phyloP scores from a whole-genome alignment of 2,797 vertebrate genomes.

The Hippopotamyrus pictus region DNA sequence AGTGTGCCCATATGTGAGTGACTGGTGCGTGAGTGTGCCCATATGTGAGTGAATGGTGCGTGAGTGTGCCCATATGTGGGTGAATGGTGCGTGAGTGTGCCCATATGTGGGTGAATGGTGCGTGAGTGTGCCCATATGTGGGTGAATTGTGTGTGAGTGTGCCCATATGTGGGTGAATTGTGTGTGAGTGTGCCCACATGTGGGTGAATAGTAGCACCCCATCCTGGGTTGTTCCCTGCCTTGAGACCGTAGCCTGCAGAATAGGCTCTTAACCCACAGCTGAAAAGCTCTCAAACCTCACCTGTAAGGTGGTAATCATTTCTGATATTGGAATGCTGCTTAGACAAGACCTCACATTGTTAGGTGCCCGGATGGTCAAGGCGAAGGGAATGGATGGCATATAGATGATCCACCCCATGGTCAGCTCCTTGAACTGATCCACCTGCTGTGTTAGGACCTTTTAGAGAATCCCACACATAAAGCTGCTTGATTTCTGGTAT shows the following conservation, averaged over 20 bases:
- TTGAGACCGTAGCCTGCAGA: not conserved
- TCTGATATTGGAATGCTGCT: constrained; percentile 52
- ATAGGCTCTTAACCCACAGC: not conserved
- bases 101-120: too few relatives aligned
- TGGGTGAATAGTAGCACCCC: not conserved
- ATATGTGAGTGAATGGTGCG: too few relatives aligned
- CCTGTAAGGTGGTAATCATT: constrained; percentile 69
- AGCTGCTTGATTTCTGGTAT: not conserved
- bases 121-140: too few relatives aligned
- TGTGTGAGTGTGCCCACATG: not conserved
- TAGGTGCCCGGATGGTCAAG: constrained; percentile 66
- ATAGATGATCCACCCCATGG: constrained; percentile 45
- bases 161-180: not conserved
- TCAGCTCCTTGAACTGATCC: not conserved
- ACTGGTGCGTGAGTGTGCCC: too few relatives aligned
- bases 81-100: too few relatives aligned
- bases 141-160: too few relatives aligned
- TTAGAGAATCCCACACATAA: not conserved
- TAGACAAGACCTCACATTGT: constrained; percentile 63
- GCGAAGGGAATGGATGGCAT: constrained; percentile 58
- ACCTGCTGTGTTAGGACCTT: not conserved
- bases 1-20: too few relatives aligned
- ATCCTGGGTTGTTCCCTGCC: not conserved
- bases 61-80: too few relatives aligned
- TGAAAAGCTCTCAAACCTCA: not conserved